phyloP scores from a whole-genome alignment of 2,113 vertebrate species.

The Centropus unirufus region DNA sequence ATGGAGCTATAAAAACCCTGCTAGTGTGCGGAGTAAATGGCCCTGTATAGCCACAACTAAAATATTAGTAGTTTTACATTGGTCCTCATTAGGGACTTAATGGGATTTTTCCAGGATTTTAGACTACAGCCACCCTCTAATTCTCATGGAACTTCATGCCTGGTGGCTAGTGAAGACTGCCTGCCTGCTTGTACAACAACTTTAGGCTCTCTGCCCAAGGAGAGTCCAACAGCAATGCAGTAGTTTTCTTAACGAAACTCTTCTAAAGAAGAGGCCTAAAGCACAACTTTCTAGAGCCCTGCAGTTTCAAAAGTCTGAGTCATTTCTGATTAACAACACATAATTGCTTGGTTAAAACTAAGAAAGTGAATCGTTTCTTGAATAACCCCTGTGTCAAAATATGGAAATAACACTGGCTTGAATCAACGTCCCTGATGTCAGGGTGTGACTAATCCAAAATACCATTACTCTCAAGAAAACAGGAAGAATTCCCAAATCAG shows the following conservation, averaged over 20 bases:
- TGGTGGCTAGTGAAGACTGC: not conserved
- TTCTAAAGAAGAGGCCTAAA: not conserved
- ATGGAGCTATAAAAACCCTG: not conserved
- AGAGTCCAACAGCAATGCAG: not conserved
- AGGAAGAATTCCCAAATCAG: not conserved
- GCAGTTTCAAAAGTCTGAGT: not conserved
- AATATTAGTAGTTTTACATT: not conserved
- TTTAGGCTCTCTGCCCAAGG: rapidly evolving
- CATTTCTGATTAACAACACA: not conserved
- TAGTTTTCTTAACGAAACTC: not conserved
- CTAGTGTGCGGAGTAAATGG: not conserved
- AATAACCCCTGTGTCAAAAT: not conserved
- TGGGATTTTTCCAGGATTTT: not conserved
- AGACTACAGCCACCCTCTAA: not conserved
- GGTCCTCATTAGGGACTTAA: not conserved
- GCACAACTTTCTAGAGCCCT: not conserved
- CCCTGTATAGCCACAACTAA: not conserved
- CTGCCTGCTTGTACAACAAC: not conserved
- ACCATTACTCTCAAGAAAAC: not conserved
- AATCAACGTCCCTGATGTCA: not conserved
- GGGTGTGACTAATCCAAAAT: not conserved
- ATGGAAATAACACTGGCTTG: not conserved
- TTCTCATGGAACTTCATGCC: not conserved
- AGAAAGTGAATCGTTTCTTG: not conserved
- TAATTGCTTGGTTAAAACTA: not conserved